Evolutionary conservation across 2,888 invertebrate species (phyloP).

Genomic region (Spodoptera picta): DNA sequence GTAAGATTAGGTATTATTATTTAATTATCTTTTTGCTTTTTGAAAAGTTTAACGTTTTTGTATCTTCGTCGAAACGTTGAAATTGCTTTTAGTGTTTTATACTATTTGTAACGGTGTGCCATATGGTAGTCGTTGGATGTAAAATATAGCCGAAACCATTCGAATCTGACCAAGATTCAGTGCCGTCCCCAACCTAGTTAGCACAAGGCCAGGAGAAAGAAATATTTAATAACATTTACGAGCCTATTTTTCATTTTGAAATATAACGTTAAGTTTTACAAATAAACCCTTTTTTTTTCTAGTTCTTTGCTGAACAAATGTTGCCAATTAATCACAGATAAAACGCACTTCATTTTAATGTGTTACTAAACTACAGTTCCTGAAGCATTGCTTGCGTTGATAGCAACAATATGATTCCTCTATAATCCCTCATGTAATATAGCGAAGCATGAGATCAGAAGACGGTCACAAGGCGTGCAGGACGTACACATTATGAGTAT

Average conservation of each 20-base stretch:
- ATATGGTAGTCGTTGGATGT: too few relatives aligned
- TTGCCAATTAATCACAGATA: conserved; percentile 20
- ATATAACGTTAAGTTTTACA: background rate
- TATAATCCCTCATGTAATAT: conserved; percentile 50
- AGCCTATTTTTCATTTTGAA: background rate
- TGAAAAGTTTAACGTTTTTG: too few relatives aligned
- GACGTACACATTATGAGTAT: conserved; percentile 61
- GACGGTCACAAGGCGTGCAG: conserved; percentile 56
- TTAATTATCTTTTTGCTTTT: background rate
- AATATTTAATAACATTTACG: too few relatives aligned
- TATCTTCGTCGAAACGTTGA: too few relatives aligned
- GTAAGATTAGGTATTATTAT: conserved; percentile 13
- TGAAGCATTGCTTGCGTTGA: conserved; percentile 53
- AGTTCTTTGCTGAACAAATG: background rate
- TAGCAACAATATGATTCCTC: conserved; percentile 42
- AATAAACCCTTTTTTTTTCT: background rate
- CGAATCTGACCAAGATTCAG: too few relatives aligned
- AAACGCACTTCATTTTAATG: conserved; percentile 36
- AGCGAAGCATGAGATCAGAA: conserved; percentile 48
- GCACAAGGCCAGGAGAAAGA: too few relatives aligned
- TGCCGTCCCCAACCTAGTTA: too few relatives aligned
- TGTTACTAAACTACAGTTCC: conserved; percentile 40
- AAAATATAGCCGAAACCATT: too few relatives aligned
- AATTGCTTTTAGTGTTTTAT: too few relatives aligned
- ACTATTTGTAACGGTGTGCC: too few relatives aligned